Base-by-base conservation (phyloP, 2,888 invertebrate species). In the Phengaris alcon region DNA sequence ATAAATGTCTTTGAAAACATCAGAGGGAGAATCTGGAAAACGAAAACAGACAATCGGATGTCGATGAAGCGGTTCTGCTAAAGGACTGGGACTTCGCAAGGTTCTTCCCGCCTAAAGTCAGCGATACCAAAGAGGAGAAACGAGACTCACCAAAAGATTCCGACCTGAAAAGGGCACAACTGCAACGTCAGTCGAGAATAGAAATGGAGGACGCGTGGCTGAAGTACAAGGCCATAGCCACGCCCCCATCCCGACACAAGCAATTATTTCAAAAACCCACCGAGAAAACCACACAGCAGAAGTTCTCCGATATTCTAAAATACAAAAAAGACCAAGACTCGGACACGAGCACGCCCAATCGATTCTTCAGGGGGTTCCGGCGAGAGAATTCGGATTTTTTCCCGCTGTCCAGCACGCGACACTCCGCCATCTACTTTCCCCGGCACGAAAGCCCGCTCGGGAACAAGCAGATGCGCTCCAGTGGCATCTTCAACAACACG, bases 11-110 rank as follows among this genome's bases (percentile, higher is more conserved):
- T 85, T 82, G 82, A 85, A 85, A 87, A 87, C 88, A 85, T 82
- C 89, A 91, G 91, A 90, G 86, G 87, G 92, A 90, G 83, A 88
- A 84, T 84, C 81, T 83, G 78, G 91, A 89, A 82, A 87, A 79
- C 78, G 86, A 89, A 85, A 91, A 90, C 84, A 86, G 85, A 84
- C 88, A 89, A 82, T 94, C 95, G 75, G 95, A 96, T 84, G 94
- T 95, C 83, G 97, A 97, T 86, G 97, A 97, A 87, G 96, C 96
- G 79, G 95, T 96, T 75, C 94, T 97, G 79, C 94, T 97, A 82
- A 96, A 97, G 90, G 97, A 97, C 85, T 97, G 97, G 97, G 96
- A 97, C 91, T 96, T 97, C 89, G 96, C 97, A 81, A 95, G 96
- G 86, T 97, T 97, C 94, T 97, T 97, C 90, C 96, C 96, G 13